These are phyloP conservation scores for Lacerta viridis DNA, from an alignment of 2,797 vertebrate species.

Conservation along the genomic window DNA sequence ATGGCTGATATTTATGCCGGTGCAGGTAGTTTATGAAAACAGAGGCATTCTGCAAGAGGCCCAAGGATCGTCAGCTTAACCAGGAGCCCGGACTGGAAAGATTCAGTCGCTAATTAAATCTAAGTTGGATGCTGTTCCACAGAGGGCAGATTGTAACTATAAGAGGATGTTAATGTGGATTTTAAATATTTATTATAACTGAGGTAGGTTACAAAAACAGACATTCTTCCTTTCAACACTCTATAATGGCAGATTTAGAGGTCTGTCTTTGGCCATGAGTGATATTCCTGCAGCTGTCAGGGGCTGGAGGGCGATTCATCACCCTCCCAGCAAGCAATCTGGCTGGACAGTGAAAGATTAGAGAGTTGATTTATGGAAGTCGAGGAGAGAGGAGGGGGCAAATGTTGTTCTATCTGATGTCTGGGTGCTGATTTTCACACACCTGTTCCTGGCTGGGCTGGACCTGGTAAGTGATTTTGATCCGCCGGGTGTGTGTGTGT, in stretches of 20 bases:
- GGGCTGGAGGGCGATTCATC: constrained; percentile 84
- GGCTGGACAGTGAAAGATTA: constrained; percentile 84
- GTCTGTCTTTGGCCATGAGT: constrained; percentile 83
- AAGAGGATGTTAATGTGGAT: constrained; percentile 84
- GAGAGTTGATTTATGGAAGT: constrained; percentile 85
- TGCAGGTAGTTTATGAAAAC: constrained; percentile 84
- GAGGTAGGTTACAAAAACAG: constrained; percentile 92
- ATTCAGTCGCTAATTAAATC: constrained; percentile 86
- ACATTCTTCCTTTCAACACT: constrained; percentile 90
- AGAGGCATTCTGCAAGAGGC: constrained; percentile 72
- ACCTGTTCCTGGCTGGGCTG: constrained; percentile 78
- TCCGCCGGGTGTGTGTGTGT: neutral
- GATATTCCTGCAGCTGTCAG: constrained; percentile 86
- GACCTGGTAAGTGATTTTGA: constrained; percentile 56
- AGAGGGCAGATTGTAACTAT: constrained; percentile 85
- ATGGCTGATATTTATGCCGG: constrained; percentile 77
- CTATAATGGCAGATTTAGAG: constrained; percentile 89
- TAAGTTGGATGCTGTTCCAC: constrained; percentile 81
- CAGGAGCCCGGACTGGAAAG: constrained; percentile 72
- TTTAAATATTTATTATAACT: constrained; percentile 88
- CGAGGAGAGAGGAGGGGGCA: constrained; percentile 56
- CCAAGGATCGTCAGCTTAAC: constrained; percentile 69
- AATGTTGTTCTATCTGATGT: constrained; percentile 68
- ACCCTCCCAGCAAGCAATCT: constrained; percentile 80
- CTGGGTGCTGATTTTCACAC: constrained; percentile 74